These are phyloP conservation scores for Montipora capitata DNA, from an alignment of 92 coral and sea anemone genomes.

Conservation along the genomic window DNA sequence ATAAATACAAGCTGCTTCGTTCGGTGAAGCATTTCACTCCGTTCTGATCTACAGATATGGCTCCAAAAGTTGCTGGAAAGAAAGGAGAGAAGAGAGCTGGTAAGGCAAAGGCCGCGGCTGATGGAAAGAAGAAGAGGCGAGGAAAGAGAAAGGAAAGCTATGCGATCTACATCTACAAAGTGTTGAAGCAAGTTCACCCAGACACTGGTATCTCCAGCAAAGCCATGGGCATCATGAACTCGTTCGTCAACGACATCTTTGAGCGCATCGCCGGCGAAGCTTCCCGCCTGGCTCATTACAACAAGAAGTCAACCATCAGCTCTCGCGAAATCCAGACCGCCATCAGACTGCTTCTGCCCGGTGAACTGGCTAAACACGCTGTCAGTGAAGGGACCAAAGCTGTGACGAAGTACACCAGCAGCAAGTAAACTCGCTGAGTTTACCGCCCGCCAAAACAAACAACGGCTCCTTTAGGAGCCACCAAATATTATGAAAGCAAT, in stretches of 20 bases:
- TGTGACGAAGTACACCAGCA: constrained; percentile 98
- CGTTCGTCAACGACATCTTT: constrained; percentile 96
- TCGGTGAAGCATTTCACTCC: background rate
- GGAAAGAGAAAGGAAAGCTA: constrained; percentile 92
- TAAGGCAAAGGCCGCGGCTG: constrained; percentile 50
- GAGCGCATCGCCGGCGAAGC: constrained; percentile 94
- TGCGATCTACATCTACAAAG: constrained; percentile 97
- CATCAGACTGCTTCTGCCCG: constrained; percentile 87
- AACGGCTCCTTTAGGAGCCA: constrained; percentile 41
- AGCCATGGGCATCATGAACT: constrained; percentile 99
- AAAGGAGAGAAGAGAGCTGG: constrained; percentile 74
- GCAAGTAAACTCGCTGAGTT: constrained; percentile 83
- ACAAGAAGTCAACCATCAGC: constrained; percentile 91
- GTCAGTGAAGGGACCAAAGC: constrained; percentile 99
- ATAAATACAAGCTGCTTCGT: no score
- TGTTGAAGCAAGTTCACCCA: constrained; percentile 98
- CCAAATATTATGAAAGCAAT: constrained; percentile 9
- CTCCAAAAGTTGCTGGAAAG: constrained; percentile 67
- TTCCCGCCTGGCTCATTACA: constrained; percentile 92
- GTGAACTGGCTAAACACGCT: constrained; percentile 99
- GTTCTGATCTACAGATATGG: constrained; percentile 33
- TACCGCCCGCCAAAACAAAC: constrained; percentile 25
- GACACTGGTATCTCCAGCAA: constrained; percentile 99
- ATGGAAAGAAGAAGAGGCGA: constrained; percentile 54
- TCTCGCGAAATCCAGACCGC: constrained; percentile 95